Evolutionary conservation across 2,797 vertebrate genomes (phyloP).

Genomic region (Columba guinea): DNA sequence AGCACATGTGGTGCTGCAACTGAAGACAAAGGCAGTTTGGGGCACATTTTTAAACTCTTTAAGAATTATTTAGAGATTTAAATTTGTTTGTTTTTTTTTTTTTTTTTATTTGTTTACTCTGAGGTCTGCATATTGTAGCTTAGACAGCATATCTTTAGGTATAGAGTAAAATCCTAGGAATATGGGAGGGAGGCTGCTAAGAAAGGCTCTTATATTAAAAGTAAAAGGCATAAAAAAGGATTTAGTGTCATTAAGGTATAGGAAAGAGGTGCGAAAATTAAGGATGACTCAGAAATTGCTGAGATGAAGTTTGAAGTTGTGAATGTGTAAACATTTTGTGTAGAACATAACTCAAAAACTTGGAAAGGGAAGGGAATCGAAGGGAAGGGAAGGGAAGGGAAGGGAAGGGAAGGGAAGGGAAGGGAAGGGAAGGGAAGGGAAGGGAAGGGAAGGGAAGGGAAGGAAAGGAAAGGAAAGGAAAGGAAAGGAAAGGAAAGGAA

Average conservation of each 20-base stretch:
- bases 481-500: background rate
- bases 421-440: background rate
- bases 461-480: background rate
- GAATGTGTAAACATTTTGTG: background rate
- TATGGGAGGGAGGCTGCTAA: background rate
- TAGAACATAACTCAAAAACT: constrained; percentile 4
- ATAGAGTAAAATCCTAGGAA: background rate
- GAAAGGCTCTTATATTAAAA: background rate
- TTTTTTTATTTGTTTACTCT: background rate
- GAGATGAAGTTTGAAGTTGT: background rate
- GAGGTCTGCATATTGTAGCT: background rate
- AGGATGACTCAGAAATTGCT: background rate
- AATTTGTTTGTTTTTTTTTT: background rate
- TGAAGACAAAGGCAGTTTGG: background rate
- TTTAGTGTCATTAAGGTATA: constrained; percentile 12
- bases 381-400: too few species aligned
- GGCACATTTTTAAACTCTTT: background rate
- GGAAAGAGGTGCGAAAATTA: constrained; percentile 19
- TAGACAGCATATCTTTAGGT: background rate
- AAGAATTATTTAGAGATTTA: background rate
- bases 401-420: background rate
- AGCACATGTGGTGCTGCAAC: background rate
- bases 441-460: too few species aligned
- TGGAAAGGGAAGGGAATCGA: background rate
- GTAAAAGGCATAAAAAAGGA: background rate